Evolutionary conservation across 1,140 invertebrate genomes (phyloP), one percentile per base, ranked within the genome.

Genomic region (Neodiprion lecontei): DNA sequence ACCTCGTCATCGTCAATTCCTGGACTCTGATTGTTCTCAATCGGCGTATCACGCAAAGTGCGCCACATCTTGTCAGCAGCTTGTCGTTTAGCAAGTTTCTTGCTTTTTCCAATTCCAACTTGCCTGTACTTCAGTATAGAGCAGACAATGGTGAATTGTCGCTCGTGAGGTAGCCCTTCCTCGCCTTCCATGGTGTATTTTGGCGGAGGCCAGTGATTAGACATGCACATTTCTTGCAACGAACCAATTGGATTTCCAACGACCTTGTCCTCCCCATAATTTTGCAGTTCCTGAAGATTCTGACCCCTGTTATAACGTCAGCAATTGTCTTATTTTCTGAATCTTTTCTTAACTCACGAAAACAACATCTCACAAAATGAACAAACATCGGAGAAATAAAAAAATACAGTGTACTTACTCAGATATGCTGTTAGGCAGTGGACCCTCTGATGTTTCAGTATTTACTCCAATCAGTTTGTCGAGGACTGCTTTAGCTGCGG

Each of bases 171-270:
- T 72, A 98, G 89, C 48, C 97, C 97, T 88, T 95, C 90, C 89
- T 98, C 97, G 72, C 94, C 93, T 83, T 95, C 94, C 77, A 97
- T 96, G 78, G 97, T 94, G 86, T 99, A 99, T 47, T 93, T 93
- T 53, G 97, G 97, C 61, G 97, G 97, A 69, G 96, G 96, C 95
- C 96, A 97, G 74, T 96, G 94, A 72, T 95, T 92, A 74, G 96
- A 96, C 95, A 99, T 98, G 82, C 97, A 99, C 86, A 98, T 92
- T 88, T 99, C 98, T 89, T 99, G 97, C 11, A 99, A 89, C 88
- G 95, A 94, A 40, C 98, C 97, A 78, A 99, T 97, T 14, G 97
- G 98, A 87, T 99, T 99, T n/a, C 92, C 92, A 81, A 93, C 90
- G 76, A 91, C 88, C 79, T 93, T 93, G 79, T 94, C 93, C 78